phyloP scores from a whole-genome alignment of 2,797 vertebrate genomes.

The Phataginus tricuspis region DNA sequence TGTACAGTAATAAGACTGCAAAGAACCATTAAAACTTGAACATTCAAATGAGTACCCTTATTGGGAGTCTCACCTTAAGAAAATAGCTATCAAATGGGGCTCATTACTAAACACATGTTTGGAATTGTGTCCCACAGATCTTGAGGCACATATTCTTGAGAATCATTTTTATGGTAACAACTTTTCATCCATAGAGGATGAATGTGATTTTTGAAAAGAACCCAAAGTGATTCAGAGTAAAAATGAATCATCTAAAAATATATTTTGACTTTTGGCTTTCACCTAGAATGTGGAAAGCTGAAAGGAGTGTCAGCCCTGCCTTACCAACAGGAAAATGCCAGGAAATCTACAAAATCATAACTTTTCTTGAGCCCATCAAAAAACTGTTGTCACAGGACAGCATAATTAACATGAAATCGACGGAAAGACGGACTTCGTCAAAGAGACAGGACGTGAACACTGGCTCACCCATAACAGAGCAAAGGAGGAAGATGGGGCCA shows the following conservation, averaged over 20 bases:
- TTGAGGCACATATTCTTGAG: neutral
- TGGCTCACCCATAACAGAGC: neutral
- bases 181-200: neutral
- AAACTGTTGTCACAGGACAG: neutral
- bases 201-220: neutral
- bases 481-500: neutral
- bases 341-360: neutral
- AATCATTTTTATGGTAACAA: neutral
- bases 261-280: constrained; percentile 26
- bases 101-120: neutral
- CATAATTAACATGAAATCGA: neutral
- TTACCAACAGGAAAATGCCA: neutral
- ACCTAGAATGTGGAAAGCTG: neutral
- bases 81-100: neutral
- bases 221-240: neutral
- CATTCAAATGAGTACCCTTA: neutral
- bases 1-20: neutral
- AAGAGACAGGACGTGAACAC: neutral
- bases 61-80: neutral
- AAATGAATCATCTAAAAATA: constrained; percentile 22
- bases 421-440: neutral
- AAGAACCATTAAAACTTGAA: neutral
- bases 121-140: neutral
- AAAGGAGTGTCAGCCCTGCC: neutral
- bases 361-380: neutral